These are phyloP conservation scores for Australoheros scitulus DNA, from an alignment of 2,113 vertebrate species.

Conservation along the genomic window DNA sequence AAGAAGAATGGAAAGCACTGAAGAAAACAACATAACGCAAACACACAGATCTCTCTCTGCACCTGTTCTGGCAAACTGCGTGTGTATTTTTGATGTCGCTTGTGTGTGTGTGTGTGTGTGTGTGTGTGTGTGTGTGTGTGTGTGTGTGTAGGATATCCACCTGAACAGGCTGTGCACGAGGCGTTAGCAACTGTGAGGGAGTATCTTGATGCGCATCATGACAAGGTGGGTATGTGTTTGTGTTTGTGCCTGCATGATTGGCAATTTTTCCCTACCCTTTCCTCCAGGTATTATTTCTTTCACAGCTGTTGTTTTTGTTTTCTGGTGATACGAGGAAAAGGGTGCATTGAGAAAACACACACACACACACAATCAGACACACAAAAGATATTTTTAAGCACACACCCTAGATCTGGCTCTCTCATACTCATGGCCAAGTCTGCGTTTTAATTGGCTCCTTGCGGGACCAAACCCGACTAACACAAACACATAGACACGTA, in stretches of 20 bases:
- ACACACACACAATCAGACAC: slow-evolving; percentile 27
- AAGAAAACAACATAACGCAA: slow-evolving; percentile 5
- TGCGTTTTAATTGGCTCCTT: slow-evolving; percentile 82
- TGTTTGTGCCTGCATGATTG: slow-evolving; percentile 51
- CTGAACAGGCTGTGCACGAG: slow-evolving; percentile 78
- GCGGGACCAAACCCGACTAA: slow-evolving; percentile 64
- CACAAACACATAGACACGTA: slow-evolving; percentile 48
- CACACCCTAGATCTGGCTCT: slow-evolving; percentile 57
- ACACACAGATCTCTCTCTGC: slow-evolving; percentile 43
- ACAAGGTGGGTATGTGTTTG: slow-evolving; percentile 66
- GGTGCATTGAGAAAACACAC: slow-evolving; percentile 56
- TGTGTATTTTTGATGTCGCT: slow-evolving; percentile 41
- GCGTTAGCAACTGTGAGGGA: slow-evolving; percentile 80
- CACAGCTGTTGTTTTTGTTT: slow-evolving; percentile 81
- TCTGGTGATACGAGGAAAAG: slow-evolving; percentile 54
- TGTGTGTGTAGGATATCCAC: slow-evolving; percentile 79
- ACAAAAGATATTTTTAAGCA: slow-evolving; percentile 35
- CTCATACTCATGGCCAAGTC: slow-evolving; percentile 67
- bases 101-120: slow-evolving; percentile 8
- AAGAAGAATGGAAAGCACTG: slow-evolving; percentile 9
- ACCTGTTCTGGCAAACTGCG: slow-evolving; percentile 44
- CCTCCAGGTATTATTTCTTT: slow-evolving; percentile 75
- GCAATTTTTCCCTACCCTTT: slow-evolving; percentile 57
- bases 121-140: slow-evolving; percentile 29
- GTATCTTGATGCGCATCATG: slow-evolving; percentile 78